A percentile compares a stretch with the other conserved stretches of the same genome.
Evolutionary conservation across 2,888 invertebrate species (phyloP).

Genomic region (Carabus problematicus): DNA sequence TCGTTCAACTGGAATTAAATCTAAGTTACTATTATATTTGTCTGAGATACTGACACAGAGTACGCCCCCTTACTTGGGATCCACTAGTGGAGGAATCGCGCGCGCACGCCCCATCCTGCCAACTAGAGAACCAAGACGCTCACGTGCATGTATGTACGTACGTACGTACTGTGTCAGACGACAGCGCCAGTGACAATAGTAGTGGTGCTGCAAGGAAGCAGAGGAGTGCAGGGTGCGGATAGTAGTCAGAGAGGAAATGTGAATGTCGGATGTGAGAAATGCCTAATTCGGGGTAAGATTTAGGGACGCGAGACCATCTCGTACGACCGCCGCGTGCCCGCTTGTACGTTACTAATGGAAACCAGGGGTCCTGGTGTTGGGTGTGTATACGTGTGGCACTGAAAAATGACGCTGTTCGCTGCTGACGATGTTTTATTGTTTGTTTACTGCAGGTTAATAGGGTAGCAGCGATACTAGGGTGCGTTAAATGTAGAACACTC

Average conservation of each 20-base stretch:
- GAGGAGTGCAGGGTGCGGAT: too few species aligned
- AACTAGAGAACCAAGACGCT: too few species aligned
- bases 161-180: too few species aligned
- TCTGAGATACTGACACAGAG: too few species aligned
- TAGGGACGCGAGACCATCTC: conserved; percentile 20
- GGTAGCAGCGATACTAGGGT: conserved; percentile 1
- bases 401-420: conserved; percentile 9
- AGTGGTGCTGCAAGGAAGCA: too few species aligned
- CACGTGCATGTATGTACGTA: too few species aligned
- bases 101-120: too few species aligned
- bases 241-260: conserved; percentile 3
- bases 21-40: too few species aligned
- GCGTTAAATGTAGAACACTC: conserved; percentile 5
- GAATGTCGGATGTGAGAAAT: conserved; percentile 37
- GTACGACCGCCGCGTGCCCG: conserved; percentile 23
- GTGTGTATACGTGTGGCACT: not conserved
- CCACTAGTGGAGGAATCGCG: too few species aligned
- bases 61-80: too few species aligned
- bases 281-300: conserved; percentile 41
- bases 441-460: conserved; percentile 32
- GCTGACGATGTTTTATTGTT: conserved; percentile 21
- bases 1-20: too few species aligned
- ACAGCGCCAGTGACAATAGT: too few species aligned
- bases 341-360: conserved; percentile 10
- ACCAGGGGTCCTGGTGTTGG: conserved; percentile 7